Evolutionary conservation across 2,797 vertebrate species (phyloP).

Genomic region (Menidia menidia): DNA sequence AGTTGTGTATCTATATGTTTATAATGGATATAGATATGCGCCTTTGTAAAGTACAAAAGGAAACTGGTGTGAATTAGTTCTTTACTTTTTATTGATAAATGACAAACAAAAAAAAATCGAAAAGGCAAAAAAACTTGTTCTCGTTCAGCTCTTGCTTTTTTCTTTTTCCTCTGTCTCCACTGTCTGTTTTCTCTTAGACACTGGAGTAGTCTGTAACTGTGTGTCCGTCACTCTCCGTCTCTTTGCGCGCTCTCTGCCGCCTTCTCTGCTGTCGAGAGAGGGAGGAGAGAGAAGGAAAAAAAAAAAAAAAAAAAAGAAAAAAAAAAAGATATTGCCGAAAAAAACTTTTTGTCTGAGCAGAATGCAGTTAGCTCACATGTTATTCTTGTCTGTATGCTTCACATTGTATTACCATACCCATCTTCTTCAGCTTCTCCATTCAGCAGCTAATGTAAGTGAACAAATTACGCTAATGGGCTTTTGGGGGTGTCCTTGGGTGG

Average conservation of each 20-base stretch:
- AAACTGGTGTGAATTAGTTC: slow-evolving; percentile 91
- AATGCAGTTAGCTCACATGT: slow-evolving; percentile 91
- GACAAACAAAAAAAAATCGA: slow-evolving; percentile 70
- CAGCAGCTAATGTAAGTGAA: slow-evolving; percentile 93
- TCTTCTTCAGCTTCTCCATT: slow-evolving; percentile 92
- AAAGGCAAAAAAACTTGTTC: slow-evolving; percentile 82
- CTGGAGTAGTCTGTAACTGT: slow-evolving; percentile 83
- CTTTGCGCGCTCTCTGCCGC: slow-evolving; percentile 47
- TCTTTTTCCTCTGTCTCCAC: slow-evolving; percentile 75
- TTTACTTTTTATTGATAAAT: slow-evolving; percentile 86
- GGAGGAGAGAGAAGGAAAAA: slow-evolving; percentile 60
- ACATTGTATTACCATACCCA: slow-evolving; percentile 88
- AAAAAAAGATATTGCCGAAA: slow-evolving; percentile 78
- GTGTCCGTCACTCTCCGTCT: slow-evolving; percentile 72
- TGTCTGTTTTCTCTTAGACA: slow-evolving; percentile 80
- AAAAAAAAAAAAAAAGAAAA: slow-evolving; percentile 9
- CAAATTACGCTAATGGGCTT: slow-evolving; percentile 83
- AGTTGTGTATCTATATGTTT: slow-evolving; percentile 85
- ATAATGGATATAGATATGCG: slow-evolving; percentile 77
- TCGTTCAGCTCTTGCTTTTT: slow-evolving; percentile 79
- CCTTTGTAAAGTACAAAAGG: slow-evolving; percentile 88
- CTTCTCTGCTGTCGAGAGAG: slow-evolving; percentile 58
- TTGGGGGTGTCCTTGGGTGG: slow-evolving; percentile 77
- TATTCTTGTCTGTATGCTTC: slow-evolving; percentile 88
- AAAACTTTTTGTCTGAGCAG: slow-evolving; percentile 85